phyloP scores from a whole-genome alignment of 2,888 invertebrate species.

The Sesamia inferens region DNA sequence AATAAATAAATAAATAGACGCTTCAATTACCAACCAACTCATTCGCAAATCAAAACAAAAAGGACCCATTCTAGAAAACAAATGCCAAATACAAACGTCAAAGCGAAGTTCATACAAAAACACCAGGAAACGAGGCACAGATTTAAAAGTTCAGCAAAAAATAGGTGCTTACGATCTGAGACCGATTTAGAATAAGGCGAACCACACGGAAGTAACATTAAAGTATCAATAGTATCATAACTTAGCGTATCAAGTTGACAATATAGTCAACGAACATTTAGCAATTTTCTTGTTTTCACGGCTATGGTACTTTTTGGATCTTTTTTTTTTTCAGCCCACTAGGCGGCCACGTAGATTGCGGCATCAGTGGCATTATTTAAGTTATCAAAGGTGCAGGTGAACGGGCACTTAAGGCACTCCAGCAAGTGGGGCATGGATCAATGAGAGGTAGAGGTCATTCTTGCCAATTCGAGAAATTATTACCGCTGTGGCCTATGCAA shows the following conservation, averaged over 20 bases:
- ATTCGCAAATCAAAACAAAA: slow-evolving; percentile 12
- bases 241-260: neutral
- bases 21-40: neutral
- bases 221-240: neutral
- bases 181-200: slow-evolving; percentile 34
- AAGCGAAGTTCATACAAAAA: slow-evolving; percentile 18
- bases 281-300: neutral
- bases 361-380: neutral
- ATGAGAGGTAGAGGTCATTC: neutral
- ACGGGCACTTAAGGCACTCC: neutral
- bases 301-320: neutral
- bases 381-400: neutral
- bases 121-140: slow-evolving; percentile 38
- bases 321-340: neutral
- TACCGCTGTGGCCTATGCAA: neutral
- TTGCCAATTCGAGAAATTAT: neutral
- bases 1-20: neutral
- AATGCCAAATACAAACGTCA: slow-evolving; percentile 18
- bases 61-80: slow-evolving; percentile 13
- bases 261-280: neutral
- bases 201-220: slow-evolving; percentile 23
- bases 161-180: slow-evolving; percentile 40
- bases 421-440: neutral
- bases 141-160: slow-evolving; percentile 37
- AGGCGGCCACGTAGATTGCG: neutral